Base-by-base conservation (phyloP, 2,888 invertebrate genomes). In the Dryobotodes eremita region DNA sequence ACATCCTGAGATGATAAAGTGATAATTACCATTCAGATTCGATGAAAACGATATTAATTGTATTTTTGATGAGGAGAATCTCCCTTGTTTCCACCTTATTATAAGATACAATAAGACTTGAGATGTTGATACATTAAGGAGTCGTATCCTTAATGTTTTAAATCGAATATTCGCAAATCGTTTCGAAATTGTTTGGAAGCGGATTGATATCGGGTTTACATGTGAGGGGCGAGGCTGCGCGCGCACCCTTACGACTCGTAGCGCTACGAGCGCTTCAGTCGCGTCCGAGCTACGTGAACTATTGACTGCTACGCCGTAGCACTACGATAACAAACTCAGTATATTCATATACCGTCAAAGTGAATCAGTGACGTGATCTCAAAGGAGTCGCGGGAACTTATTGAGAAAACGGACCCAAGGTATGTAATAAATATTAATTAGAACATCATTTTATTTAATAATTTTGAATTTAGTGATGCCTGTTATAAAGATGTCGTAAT, bases 171-270 rank as follows among this genome's bases (percentile, higher is more conserved):
- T 92, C 89, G 89, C 91, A 93, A 94, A 93, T 94, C 90, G 93
- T 92, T 94, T 93, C 84, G 90, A 92, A 95, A 94, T 94, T 93
- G 92, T 92, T 91, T 92, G 91, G 91, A 91, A 92, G 93, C 93
- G 95, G 95, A 96, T 96, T 95, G 95, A 94, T 96, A 96, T 96
- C 91, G 95, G 95, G 93, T 95, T 94, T 93, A 93, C 92, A 93
- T 94, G 94, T 94, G 94, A 93, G 95, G 95, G 96, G 95, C 94
- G 95, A 94, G 95, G 95, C 93, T 96, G 96, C 96, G 96, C 96
- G 95, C 96, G 96, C 96, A 96, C 64, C 86, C 89, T 91, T 92
- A 93, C 93, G 91, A 84, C 88, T 89, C 90, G 93, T 93, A 94
- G 92, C 92, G 93, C 93, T 95, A 94, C 95, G 93, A 92, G 90